These are phyloP conservation scores for Phocoena sinus DNA, from an alignment of 2,113 vertebrate genomes.

Conservation along the genomic window DNA sequence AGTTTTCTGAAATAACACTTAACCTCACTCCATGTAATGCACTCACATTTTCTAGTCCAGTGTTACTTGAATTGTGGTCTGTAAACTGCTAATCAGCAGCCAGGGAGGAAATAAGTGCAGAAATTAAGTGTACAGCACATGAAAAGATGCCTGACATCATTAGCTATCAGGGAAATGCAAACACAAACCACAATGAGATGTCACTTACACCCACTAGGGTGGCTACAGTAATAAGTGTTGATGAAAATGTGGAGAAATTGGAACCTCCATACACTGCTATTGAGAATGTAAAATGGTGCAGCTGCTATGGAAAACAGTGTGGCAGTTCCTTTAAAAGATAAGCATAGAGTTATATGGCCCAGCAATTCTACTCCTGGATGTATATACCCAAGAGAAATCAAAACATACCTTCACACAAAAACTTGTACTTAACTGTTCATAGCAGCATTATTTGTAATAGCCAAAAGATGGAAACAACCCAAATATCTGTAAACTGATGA, in stretches of 20 bases:
- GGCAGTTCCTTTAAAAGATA: background rate
- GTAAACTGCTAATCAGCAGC: background rate
- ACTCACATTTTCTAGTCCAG: background rate
- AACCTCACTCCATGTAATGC: background rate
- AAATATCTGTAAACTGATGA: background rate
- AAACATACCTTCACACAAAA: background rate
- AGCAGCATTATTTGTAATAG: background rate
- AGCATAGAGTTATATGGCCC: background rate
- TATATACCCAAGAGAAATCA: background rate
- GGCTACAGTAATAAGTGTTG: background rate
- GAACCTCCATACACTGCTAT: background rate
- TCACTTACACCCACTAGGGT: background rate
- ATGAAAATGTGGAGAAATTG: background rate
- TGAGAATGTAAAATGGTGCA: background rate
- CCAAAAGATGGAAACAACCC: background rate
- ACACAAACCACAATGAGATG: background rate
- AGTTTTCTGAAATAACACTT: background rate
- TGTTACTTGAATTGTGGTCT: background rate
- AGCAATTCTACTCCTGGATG: background rate
- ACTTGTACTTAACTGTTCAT: background rate
- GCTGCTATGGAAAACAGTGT: background rate
- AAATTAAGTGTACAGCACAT: background rate
- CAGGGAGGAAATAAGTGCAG: background rate
- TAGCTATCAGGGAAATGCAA: background rate
- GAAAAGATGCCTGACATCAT: background rate